Evolutionary conservation across 2,113 vertebrate species (phyloP).

Genomic region (Lepus europaeus): DNA sequence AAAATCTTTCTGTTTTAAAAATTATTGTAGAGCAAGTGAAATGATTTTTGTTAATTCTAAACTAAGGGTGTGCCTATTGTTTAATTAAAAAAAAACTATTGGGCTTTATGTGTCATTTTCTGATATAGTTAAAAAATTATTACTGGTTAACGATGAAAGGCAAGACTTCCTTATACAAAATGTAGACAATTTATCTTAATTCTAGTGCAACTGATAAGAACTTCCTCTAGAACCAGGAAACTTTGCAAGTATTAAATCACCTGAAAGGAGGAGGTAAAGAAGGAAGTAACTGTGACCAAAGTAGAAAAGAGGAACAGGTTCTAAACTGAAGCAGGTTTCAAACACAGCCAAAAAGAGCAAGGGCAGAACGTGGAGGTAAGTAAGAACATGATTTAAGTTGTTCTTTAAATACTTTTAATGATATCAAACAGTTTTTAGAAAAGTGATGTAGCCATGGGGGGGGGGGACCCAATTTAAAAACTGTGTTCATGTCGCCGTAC

Average conservation of each 20-base stretch:
- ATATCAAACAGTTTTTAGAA: not conserved
- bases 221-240: conserved; percentile 75
- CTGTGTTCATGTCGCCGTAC: not conserved
- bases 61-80: not conserved
- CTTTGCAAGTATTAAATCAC: conserved; percentile 65
- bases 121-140: not conserved
- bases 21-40: not conserved
- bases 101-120: not conserved
- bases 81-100: not conserved
- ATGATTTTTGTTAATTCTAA: not conserved
- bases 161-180: not conserved
- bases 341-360: not conserved
- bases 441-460: not conserved
- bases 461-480: not conserved
- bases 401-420: not conserved
- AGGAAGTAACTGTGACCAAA: conserved; percentile 55
- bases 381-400: not conserved
- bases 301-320: conserved; percentile 69
- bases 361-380: conserved; percentile 35
- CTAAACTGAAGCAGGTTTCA: not conserved
- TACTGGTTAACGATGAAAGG: not conserved
- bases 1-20: conserved; percentile 4
- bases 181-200: not conserved
- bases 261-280: conserved; percentile 36
- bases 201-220: conserved; percentile 51